Base-by-base conservation (phyloP, 2,888 invertebrate species). In the Synergus laeviventris region DNA sequence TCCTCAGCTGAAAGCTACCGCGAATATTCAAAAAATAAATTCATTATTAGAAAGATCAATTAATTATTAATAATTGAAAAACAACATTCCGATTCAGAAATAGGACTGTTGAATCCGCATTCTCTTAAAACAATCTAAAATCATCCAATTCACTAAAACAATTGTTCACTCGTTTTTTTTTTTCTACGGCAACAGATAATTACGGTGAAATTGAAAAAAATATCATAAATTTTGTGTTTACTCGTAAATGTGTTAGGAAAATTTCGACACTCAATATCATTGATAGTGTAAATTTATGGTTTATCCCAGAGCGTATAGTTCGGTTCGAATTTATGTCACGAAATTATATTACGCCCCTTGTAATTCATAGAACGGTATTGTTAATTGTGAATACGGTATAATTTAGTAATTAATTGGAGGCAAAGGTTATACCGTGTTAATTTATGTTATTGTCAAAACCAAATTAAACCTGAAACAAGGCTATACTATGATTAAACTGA, bases 341-440 rank as follows among this genome's bases (percentile, higher is more conserved):
- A 66, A 66, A 66, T 66, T 66, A 66, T 66, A 66, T 54, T 66
- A 45, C 66, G 42, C 45, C 9, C 16, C 66, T 14, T 66, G 45
- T 45, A 66, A 66, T 66, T 66, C 45, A 31, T n/a, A 42, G 21
- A 21, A 45, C 14, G 42, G 16, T 21, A 45, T 66, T 66, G 66
- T 66, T 66, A 66, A 66, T 66, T 66, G 42, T 45, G 66, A 66
- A 66, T 66, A 45, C 45, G 45, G 66, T 66, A 45, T 66, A 66
- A 66, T 66, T 66, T 45, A 42, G 24, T 45, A 45, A 45, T 66
- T 66, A 66, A 66, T 45, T 66, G 66, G 45, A 66, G 2, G 45
- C 45, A 66, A 66, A 24, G 42, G 42, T 66, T 66, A 18, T 45
- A 66, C 66, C 21, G 24, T 45, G 42, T 45, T 45, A 66, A 66